Percentiles rank a stretch among this genome's conserved stretches.
Conservation (phyloP, 1,140 invertebrate genomes). For the Popillia japonica region DNA sequence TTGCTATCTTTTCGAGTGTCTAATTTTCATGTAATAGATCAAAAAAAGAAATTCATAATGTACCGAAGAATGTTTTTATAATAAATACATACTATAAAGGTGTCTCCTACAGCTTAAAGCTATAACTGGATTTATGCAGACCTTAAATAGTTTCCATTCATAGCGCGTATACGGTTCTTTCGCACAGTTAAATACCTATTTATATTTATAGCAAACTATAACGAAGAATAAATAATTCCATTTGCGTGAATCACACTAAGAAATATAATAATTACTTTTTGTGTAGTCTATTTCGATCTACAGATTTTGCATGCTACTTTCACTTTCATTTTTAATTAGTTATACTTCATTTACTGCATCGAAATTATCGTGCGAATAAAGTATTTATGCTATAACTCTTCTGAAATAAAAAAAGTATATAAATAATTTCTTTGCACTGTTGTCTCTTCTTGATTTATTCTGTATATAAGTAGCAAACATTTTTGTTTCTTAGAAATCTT, state of each 20-base stretch:
- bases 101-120: not conserved
- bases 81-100: not conserved
- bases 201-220: not conserved
- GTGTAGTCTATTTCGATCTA: not conserved
- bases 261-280: not conserved
- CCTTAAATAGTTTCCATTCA: not conserved
- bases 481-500: not conserved
- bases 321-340: conserved; percentile 34
- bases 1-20: not conserved
- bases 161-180: not conserved
- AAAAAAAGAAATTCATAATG: not conserved
- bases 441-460: not conserved
- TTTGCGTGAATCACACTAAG: not conserved
- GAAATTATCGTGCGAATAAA: not conserved
- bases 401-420: not conserved
- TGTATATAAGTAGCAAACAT: not conserved
- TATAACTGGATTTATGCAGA: not conserved
- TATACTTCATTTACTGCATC: conserved; percentile 6
- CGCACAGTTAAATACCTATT: not conserved
- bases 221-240: not conserved
- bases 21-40: not conserved
- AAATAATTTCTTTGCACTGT: not conserved
- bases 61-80: not conserved
- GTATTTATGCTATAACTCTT: not conserved
- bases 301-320: not conserved